A percentile compares a stretch with the other conserved stretches of the same genome.
Conservation (phyloP, 2,113 vertebrate genomes). For the Fulica atra region DNA sequence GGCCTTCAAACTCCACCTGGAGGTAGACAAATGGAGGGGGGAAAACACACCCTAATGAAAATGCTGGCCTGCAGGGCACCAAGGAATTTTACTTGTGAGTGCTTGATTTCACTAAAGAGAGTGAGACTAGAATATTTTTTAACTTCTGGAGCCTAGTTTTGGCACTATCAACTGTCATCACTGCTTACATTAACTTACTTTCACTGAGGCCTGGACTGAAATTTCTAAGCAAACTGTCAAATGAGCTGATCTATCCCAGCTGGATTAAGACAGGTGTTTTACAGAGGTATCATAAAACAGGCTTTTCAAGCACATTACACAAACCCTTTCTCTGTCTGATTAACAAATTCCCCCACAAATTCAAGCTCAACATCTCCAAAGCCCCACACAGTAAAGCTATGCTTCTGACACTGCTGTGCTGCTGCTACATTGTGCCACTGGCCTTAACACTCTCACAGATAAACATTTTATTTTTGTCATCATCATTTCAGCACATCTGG, state of each 20-base stretch:
- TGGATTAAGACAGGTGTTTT: not conserved
- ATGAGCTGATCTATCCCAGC: not conserved
- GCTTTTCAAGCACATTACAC: not conserved
- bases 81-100: not conserved
- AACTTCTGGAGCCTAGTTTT: not conserved
- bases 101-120: not conserved
- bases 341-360: not conserved
- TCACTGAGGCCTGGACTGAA: not conserved
- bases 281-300: not conserved
- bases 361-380: not conserved
- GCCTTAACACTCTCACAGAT: not conserved
- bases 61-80: not conserved
- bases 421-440: not conserved
- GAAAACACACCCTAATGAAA: not conserved
- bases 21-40: not conserved
- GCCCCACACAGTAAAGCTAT: not conserved
- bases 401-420: not conserved
- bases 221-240: not conserved
- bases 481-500: not conserved
- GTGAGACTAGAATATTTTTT: not conserved
- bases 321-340: not conserved
- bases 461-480: not conserved
- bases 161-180: not conserved
- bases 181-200: not conserved
- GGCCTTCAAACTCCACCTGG: constrained; percentile 97